These are phyloP conservation scores for Pachyrhynchus sulphureomaculatus DNA, from an alignment of 1,140 invertebrate species.

Conservation along the genomic window DNA sequence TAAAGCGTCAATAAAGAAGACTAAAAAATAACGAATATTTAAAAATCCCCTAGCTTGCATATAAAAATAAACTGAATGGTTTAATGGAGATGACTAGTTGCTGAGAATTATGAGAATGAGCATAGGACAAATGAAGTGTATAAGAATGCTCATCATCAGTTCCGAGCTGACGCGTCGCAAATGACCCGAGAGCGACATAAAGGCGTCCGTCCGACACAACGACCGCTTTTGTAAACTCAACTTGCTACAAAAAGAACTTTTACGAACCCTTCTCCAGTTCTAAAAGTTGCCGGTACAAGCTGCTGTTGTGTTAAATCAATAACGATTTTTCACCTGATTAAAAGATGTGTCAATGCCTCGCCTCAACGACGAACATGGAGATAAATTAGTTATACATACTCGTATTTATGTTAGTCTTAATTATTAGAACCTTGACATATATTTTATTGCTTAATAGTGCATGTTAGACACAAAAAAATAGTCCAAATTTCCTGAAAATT, in stretches of 20 bases:
- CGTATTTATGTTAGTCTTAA: too few species aligned
- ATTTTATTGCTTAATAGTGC: too few species aligned
- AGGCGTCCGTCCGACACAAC: conserved; percentile 36
- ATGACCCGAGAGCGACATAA: conserved; percentile 45
- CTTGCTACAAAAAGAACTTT: conserved; percentile 24
- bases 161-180: conserved; percentile 44
- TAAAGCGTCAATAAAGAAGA: too few species aligned
- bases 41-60: too few species aligned
- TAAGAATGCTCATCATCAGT: conserved; percentile 46
- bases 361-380: too few species aligned
- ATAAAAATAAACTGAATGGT: too few species aligned
- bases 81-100: not conserved
- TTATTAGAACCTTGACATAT: too few species aligned
- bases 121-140: conserved; percentile 40
- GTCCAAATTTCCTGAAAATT: too few species aligned
- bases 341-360: too few species aligned
- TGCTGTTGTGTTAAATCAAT: conserved; percentile 11
- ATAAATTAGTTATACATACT: too few species aligned
- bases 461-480: too few species aligned
- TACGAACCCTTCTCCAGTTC: conserved; percentile 13
- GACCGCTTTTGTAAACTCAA: conserved; percentile 24
- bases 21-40: too few species aligned
- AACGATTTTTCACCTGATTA: conserved; percentile 24
- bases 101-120: conserved; percentile 31
- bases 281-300: conserved; percentile 17